phyloP scores from a whole-genome alignment of 2,797 vertebrate species.

The Prunella strophiata region DNA sequence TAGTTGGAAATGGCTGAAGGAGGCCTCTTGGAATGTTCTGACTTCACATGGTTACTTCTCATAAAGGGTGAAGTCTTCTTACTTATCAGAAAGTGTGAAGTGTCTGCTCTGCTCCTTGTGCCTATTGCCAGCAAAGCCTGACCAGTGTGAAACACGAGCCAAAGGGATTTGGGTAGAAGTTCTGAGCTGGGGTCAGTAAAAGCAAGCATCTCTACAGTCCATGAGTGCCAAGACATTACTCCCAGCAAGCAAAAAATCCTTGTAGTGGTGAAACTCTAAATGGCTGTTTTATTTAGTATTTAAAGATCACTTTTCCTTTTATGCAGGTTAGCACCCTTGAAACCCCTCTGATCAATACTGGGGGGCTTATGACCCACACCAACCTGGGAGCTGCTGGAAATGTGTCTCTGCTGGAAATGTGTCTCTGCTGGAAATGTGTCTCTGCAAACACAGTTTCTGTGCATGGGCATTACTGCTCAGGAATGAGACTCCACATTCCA shows the following conservation, averaged over 20 bases:
- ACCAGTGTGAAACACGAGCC: background rate
- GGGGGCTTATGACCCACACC: accelerated
- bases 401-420: background rate
- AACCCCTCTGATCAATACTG: background rate
- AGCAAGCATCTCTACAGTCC: background rate
- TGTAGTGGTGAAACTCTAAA: accelerated
- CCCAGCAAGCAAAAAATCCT: background rate
- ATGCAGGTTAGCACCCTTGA: background rate
- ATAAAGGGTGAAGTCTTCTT: background rate
- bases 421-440: background rate
- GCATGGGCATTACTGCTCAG: background rate
- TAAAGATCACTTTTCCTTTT: background rate
- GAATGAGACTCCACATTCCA: background rate
- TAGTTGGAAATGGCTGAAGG: background rate
- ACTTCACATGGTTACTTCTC: background rate
- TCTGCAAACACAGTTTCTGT: accelerated
- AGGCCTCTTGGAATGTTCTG: background rate
- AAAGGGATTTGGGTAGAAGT: background rate
- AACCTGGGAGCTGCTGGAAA: background rate
- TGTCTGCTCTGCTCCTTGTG: background rate
- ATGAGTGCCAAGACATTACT: accelerated
- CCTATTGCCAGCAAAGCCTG: background rate
- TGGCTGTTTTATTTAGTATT: background rate
- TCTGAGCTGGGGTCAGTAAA: background rate
- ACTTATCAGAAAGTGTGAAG: background rate